Percentiles rank a stretch among this genome's conserved stretches.
These are phyloP conservation scores for Sphyrna mokarran DNA, from an alignment of 2,113 vertebrate species.

Conservation along the genomic window DNA sequence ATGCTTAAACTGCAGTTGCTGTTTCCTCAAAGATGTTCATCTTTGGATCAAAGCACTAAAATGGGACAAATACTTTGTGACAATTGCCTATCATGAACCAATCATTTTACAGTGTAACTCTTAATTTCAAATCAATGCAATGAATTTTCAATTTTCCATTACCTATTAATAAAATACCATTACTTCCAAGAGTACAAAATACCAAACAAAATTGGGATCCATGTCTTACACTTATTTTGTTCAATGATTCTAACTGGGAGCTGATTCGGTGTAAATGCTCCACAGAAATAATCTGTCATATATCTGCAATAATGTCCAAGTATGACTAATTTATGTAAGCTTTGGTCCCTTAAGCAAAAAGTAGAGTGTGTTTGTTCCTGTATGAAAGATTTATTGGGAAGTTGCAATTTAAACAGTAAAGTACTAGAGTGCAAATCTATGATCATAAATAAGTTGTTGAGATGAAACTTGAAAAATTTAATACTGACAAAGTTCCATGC, in stretches of 20 bases:
- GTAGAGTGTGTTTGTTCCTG: neutral
- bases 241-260: neutral
- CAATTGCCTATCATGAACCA: neutral
- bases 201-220: neutral
- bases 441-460: neutral
- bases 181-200: neutral
- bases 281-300: neutral
- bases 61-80: neutral
- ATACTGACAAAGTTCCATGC: neutral
- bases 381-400: neutral
- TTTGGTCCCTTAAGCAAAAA: no score
- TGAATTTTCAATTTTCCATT: neutral
- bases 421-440: neutral
- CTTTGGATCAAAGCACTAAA: neutral
- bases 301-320: neutral
- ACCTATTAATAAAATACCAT: neutral
- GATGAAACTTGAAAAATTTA: neutral
- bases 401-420: neutral
- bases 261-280: neutral
- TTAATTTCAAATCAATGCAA: neutral
- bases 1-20: neutral
- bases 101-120: neutral
- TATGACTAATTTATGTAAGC: neutral
- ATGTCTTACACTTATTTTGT: neutral
- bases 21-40: neutral